phyloP scores from a whole-genome alignment of 2,888 invertebrate genomes.

The Xestobium rufovillosum region DNA sequence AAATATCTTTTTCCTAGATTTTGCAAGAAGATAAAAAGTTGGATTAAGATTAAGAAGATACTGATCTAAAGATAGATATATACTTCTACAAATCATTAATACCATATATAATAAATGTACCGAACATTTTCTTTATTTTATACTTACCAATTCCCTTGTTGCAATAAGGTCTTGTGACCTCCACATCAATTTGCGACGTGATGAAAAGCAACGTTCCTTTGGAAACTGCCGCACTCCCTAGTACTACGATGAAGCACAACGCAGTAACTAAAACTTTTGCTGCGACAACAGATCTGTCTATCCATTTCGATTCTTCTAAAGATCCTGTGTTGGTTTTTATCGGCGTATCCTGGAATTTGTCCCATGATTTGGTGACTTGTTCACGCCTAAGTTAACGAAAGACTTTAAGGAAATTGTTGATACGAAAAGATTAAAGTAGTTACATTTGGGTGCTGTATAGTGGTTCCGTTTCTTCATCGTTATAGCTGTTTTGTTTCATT shows the following conservation, averaged over 20 bases:
- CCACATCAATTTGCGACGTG: slow-evolving; percentile 58
- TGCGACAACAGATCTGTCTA: slow-evolving; percentile 54
- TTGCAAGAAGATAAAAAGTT: no score
- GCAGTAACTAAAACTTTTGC: slow-evolving; percentile 64
- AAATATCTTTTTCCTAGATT: no score
- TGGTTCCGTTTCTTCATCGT: slow-evolving; percentile 1
- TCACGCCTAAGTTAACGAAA: slow-evolving; percentile 27
- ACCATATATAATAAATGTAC: no score
- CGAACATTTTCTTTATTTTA: slow-evolving; percentile 4
- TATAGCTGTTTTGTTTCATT: no score
- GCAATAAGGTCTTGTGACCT: slow-evolving; percentile 52
- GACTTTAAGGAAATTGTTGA: neutral
- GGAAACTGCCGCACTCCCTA: slow-evolving; percentile 62
- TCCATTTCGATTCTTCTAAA: slow-evolving; percentile 53
- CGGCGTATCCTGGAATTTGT: slow-evolving; percentile 68
- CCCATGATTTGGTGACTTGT: slow-evolving; percentile 63
- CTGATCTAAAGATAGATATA: no score
- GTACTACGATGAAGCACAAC: slow-evolving; percentile 57
- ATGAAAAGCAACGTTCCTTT: slow-evolving; percentile 68
- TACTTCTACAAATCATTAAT: no score
- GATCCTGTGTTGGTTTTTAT: slow-evolving; percentile 61
- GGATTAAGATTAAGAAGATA: no score
- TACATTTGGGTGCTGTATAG: neutral
- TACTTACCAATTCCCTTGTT: slow-evolving; percentile 44
- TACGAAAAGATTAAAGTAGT: neutral